Conservation (phyloP, 2,888 invertebrate species). For the Venusia cambrica region DNA sequence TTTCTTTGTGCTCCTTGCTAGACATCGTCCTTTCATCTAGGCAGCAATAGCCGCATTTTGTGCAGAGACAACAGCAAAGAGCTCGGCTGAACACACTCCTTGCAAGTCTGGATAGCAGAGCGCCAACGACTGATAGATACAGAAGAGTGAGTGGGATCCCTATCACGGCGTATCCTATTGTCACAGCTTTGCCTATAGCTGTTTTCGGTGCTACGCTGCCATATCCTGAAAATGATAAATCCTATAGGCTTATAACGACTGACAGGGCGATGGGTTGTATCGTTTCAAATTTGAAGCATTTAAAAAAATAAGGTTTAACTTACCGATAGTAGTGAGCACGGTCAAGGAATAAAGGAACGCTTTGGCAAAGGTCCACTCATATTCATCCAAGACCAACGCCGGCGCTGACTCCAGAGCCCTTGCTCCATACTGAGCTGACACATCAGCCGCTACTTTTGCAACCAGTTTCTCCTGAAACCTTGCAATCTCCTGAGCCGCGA, state of each 20-base stretch:
- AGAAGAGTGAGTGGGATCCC: constrained; percentile 94
- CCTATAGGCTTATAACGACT: no score
- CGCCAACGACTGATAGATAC: constrained; percentile 92
- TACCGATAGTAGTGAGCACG: constrained; percentile 95
- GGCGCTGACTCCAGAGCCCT: constrained; percentile 70
- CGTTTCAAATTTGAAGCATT: no score
- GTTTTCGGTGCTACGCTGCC: constrained; percentile 96
- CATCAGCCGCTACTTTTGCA: constrained; percentile 88
- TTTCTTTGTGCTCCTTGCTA: constrained; percentile 89
- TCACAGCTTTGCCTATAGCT: constrained; percentile 93
- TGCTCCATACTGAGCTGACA: constrained; percentile 79
- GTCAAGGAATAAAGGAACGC: constrained; percentile 97
- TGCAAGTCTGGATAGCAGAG: constrained; percentile 90
- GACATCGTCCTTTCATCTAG: constrained; percentile 92
- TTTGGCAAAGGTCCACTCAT: constrained; percentile 93
- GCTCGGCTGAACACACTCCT: constrained; percentile 91
- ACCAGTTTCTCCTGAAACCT: constrained; percentile 92
- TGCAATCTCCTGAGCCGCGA: constrained; percentile 85
- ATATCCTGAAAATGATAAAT: constrained; percentile 85
- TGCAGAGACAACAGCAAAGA: constrained; percentile 91
- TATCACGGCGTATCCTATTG: constrained; percentile 92
- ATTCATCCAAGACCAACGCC: constrained; percentile 74
- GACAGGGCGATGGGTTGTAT: no score
- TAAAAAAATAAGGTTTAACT: no score
- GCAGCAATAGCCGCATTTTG: constrained; percentile 93